Conservation (phyloP, 2,797 vertebrate species). For the Craterocephalus amniculus region DNA sequence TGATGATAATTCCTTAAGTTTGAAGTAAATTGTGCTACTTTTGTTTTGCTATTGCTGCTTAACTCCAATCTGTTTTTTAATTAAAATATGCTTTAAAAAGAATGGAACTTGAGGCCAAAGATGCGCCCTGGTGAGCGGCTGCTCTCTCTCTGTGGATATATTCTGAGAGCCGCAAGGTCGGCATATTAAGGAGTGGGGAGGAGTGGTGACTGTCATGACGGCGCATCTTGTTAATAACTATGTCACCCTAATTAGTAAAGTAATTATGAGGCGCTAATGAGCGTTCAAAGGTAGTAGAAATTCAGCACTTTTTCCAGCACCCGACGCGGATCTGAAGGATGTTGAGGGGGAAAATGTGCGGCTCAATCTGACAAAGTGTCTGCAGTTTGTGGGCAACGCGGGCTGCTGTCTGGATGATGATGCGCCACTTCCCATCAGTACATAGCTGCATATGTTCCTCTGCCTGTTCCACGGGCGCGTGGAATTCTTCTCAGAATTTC, state of each 20-base stretch:
- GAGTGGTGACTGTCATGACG: slow-evolving; percentile 83
- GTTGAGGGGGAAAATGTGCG: slow-evolving; percentile 34
- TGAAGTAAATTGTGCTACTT: too few species aligned
- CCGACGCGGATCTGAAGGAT: slow-evolving; percentile 76
- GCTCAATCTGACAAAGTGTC: slow-evolving; percentile 49
- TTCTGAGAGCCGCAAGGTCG: slow-evolving; percentile 45
- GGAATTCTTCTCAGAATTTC: slow-evolving; percentile 36
- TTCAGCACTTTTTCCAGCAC: slow-evolving; percentile 74
- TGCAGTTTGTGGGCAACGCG: slow-evolving; percentile 11
- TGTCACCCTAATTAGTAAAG: slow-evolving; percentile 92
- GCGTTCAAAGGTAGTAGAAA: slow-evolving; percentile 85
- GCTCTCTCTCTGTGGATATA: slow-evolving; percentile 37
- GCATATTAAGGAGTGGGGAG: slow-evolving; percentile 78
- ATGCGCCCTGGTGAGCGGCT: background rate
- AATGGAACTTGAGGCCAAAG: background rate
- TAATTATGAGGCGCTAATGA: slow-evolving; percentile 95
- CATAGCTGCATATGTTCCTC: background rate
- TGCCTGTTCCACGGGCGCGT: slow-evolving; percentile 1
- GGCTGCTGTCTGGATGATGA: slow-evolving; percentile 29
- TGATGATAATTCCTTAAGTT: too few species aligned
- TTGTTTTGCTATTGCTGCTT: background rate
- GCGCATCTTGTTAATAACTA: slow-evolving; percentile 85
- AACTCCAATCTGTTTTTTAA: background rate
- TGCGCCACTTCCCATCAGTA: slow-evolving; percentile 34
- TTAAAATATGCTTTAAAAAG: background rate